Base-by-base conservation (phyloP, 2,797 vertebrate genomes). In the Macropodus opercularis region DNA sequence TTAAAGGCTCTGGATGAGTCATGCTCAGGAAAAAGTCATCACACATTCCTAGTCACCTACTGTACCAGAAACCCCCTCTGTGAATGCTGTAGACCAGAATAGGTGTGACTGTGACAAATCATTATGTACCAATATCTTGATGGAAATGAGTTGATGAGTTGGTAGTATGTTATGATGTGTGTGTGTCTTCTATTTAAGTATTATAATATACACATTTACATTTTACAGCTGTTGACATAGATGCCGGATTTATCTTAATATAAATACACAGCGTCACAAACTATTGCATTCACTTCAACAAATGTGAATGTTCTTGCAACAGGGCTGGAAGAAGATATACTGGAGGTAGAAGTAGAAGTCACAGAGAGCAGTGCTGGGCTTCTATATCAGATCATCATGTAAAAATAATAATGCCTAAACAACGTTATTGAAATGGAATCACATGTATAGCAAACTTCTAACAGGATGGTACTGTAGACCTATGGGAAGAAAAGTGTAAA, bases 1-100 rank as follows among this genome's bases (percentile, higher is more conserved):
- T 80, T 74, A 68, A 75, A 71, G 57, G 59, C 74, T 59, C 40
- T 0, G 6, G 58, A 52, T 69, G 67, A 83, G 69, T 80, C 70
- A 80, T 34, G 31, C 32, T 59, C 51, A 38, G 59, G 57, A 24
- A 42, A 62, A 43, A 67, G 35, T 34, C 21, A 39, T 24, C 5
- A 14, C 22, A 18, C 31, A 48, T 4, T 9, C 36, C 43, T 39
- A 38, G 43, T 42, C 32, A 58, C 61, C 29, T 32, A 42, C 34
- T 18, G n/a, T n/a, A 48, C 29, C 42, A 42, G 19, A 19, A n/a
- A 10, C 31, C 31, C 17, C 15, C 18, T 15, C 19, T 22, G 1
- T 17, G 38, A 18, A 19, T 1, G 5, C 19, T 26, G 24, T 13
- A 31, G 19, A 51, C 27, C 21, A 8, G 27, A 50, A 19, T 49